Base-by-base conservation (phyloP, 1,140 invertebrate genomes). In the Drosophila nannoptera region DNA sequence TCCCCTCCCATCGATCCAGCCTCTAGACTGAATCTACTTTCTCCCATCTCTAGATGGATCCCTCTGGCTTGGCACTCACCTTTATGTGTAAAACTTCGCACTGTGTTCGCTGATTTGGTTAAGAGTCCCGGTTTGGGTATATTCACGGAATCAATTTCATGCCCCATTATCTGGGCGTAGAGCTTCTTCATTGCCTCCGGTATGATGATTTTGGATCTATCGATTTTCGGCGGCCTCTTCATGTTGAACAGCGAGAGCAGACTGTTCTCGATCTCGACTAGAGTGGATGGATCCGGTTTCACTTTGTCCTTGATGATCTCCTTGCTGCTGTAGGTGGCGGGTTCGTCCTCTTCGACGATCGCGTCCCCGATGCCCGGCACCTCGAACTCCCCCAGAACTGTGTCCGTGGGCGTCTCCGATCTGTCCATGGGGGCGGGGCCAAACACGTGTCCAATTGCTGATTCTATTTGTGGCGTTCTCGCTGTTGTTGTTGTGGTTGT, bases 61-160 rank as follows among this genome's bases (percentile, higher is more conserved):
- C 36, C 3, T 38, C 11, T 11, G 36, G 22, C 22, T 1, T 43
- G n/a, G n/a, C 12, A 88, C 92, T 91, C 89, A 96, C 95, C 94
- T 90, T 92, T 90, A 91, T 97, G 96, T 75, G 93, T 92, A 91
- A 96, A 97, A 90, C 95, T 95, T 73, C 96, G 91, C 38, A 96
- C 94, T 40, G 96, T 97, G 90, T 97, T 97, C 63, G 96, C 95
- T 58, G 92, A 92, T 63, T 92, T 91, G 8, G 92, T 91, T 69
- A 93, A 91, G 63, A 93, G 90, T 54, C 94, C 94, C 68, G 93
- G 92, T 74, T 93, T 93, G 56, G 94, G 93, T 53, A 95, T 91
- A 71, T 92, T 90, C 31, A 92, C 90, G 59, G 92, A 92, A 71
- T 92, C 93, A 36, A 91, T 80, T 67, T 90, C 88, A 43, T 90